Conservation (phyloP, 2,888 invertebrate species). For the Mythimna impura region DNA sequence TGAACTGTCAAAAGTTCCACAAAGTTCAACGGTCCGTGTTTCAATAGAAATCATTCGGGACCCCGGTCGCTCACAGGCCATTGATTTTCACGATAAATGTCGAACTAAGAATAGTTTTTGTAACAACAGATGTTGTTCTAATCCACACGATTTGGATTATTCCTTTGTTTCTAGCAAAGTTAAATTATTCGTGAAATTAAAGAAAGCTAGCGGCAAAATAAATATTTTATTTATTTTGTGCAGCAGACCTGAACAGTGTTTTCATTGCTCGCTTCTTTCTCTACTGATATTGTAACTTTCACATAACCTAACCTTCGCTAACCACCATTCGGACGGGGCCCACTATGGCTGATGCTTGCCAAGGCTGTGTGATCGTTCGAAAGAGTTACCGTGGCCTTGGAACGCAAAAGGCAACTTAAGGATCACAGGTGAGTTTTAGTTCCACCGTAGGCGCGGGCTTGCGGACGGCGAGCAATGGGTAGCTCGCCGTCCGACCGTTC, state of each 20-base stretch:
- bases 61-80: conserved; percentile 52
- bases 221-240: conserved; percentile 44
- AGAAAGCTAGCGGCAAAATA: conserved; percentile 10
- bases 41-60: conserved; percentile 54
- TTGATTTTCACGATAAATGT: conserved; percentile 68
- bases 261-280: neutral
- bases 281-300: neutral
- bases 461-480: no score
- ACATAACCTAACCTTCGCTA: no score
- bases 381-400: no score
- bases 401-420: no score
- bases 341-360: no score
- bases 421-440: no score
- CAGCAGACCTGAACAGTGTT: conserved; percentile 36
- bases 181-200: conserved; percentile 58
- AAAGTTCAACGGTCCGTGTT: conserved; percentile 55
- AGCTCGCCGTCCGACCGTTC: no score
- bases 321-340: no score
- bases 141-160: conserved; percentile 40
- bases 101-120: conserved; percentile 48
- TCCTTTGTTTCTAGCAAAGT: conserved; percentile 43
- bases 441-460: no score
- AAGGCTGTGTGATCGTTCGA: no score
- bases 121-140: conserved; percentile 51
- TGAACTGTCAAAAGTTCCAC: conserved; percentile 48